Evolutionary conservation across 2,113 vertebrate species (phyloP).

Genomic region (Nibea albiflora): DNA sequence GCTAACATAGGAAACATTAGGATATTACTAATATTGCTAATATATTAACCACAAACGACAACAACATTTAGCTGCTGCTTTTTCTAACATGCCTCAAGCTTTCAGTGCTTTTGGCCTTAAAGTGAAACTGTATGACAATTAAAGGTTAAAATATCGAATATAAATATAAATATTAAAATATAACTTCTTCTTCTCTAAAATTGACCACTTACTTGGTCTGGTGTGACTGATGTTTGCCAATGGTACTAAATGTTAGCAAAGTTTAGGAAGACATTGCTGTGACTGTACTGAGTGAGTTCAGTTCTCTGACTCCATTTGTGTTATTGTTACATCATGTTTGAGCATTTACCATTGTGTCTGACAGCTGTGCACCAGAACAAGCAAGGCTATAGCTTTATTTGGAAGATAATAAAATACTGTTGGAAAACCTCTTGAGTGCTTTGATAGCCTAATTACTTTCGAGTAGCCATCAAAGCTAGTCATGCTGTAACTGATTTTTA

Average conservation of each 20-base stretch:
- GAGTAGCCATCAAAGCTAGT: background rate
- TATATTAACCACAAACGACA: too few species aligned
- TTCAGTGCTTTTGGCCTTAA: background rate
- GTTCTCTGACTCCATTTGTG: background rate
- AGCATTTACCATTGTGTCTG: background rate
- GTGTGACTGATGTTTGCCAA: background rate
- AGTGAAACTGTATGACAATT: background rate
- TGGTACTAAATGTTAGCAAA: background rate
- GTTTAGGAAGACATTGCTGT: background rate
- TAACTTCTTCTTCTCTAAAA: background rate
- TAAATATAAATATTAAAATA: too few species aligned
- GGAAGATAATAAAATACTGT: background rate
- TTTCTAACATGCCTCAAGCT: too few species aligned
- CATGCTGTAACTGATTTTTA: background rate
- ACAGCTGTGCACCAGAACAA: background rate
- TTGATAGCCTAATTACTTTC: background rate
- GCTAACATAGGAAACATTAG: background rate
- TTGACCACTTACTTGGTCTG: background rate
- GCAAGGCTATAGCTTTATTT: background rate
- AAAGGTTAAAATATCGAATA: background rate
- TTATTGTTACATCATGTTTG: background rate
- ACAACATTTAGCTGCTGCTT: too few species aligned
- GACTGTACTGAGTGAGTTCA: background rate
- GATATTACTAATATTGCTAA: background rate
- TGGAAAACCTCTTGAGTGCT: background rate